These are phyloP conservation scores for Cherax destructor DNA, from an alignment of 1,140 invertebrate species.

Conservation along the genomic window DNA sequence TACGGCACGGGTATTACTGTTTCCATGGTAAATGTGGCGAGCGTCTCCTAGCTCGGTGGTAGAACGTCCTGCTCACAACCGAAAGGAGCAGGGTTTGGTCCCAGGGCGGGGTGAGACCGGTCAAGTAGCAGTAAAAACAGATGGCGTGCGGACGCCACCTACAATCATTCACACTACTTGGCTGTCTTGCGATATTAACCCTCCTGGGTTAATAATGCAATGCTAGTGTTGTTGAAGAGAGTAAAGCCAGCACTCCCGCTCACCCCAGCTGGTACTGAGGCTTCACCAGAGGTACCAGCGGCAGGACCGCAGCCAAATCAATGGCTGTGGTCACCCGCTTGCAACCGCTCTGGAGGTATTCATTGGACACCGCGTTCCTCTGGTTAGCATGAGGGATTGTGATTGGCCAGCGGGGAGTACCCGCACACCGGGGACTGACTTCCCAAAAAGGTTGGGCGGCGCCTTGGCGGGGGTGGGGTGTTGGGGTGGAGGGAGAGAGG, in stretches of 20 bases:
- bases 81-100: neutral
- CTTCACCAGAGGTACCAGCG: neutral
- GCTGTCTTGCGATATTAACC: too few species aligned
- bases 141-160: too few species aligned
- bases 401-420: constrained; percentile 7
- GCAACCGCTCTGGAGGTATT: constrained; percentile 7
- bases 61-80: too few species aligned
- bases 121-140: too few species aligned
- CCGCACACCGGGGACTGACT: neutral
- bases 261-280: neutral
- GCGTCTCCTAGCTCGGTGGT: neutral
- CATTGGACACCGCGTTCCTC: constrained; percentile 1
- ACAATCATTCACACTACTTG: too few species aligned
- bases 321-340: constrained; percentile 33
- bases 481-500: neutral
- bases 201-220: too few species aligned
- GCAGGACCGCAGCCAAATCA: constrained; percentile 31
- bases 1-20: neutral
- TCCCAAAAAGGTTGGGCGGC: neutral
- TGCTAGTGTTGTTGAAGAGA: too few species aligned
- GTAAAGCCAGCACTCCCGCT: neutral
- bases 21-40: neutral
- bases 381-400: neutral
- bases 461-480: neutral
- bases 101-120: too few species aligned